These are phyloP conservation scores for Eufriesea mexicana DNA, from an alignment of 1,140 invertebrate species.

Conservation along the genomic window DNA sequence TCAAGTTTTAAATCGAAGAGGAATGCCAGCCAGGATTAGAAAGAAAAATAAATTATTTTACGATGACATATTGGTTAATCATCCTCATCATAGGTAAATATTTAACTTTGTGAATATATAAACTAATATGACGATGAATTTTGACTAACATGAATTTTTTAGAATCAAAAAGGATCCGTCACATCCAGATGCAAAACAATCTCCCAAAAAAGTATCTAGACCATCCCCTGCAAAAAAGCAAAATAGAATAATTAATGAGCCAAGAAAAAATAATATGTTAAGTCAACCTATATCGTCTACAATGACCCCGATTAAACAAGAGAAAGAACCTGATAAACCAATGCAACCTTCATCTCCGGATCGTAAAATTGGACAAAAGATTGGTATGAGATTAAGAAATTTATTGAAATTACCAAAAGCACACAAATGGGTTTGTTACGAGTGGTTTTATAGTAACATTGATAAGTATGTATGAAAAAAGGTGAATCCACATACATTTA, in stretches of 20 bases:
- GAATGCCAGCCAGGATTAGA: slow-evolving; percentile 93
- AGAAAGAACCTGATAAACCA: slow-evolving; percentile 78
- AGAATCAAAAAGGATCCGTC: slow-evolving; percentile 81
- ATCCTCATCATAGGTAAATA: slow-evolving; percentile 84
- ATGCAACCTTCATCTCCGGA: slow-evolving; percentile 84
- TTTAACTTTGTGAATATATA: neutral
- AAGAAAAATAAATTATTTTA: slow-evolving; percentile 96
- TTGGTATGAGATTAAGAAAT: slow-evolving; percentile 95
- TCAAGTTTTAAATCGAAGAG: slow-evolving; percentile 90
- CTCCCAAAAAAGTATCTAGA: slow-evolving; percentile 82
- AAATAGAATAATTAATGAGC: slow-evolving; percentile 77
- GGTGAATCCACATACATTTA: slow-evolving; percentile 19
- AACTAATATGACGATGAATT: slow-evolving; percentile 11
- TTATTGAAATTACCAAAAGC: slow-evolving; percentile 99
- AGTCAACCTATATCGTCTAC: slow-evolving; percentile 76
- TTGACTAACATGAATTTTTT: slow-evolving; percentile 1
- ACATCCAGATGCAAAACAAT: slow-evolving; percentile 74
- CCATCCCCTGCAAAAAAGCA: slow-evolving; percentile 85
- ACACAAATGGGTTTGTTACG: slow-evolving; percentile 99
- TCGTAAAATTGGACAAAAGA: slow-evolving; percentile 91
- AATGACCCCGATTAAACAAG: slow-evolving; percentile 81
- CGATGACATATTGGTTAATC: slow-evolving; percentile 95
- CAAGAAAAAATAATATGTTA: slow-evolving; percentile 64
- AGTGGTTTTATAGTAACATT: slow-evolving; percentile 99
- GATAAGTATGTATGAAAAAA: slow-evolving; percentile 86